These are phyloP conservation scores for Pterophyllum scalare DNA, from an alignment of 2,113 vertebrate genomes.

Conservation along the genomic window DNA sequence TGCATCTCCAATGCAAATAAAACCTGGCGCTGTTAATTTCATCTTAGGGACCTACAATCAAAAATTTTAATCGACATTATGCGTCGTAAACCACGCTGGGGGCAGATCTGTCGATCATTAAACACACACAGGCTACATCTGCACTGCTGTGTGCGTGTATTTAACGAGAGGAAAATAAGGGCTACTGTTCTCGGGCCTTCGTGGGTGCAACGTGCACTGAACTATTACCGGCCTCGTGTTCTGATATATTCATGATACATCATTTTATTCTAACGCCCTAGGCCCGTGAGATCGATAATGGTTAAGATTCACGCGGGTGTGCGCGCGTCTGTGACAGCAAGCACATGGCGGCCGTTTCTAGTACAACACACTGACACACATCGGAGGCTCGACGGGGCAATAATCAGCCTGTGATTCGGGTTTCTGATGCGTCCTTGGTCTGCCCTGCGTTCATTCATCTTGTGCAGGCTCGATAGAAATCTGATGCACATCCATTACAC, in stretches of 20 bases:
- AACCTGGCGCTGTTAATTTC: background rate
- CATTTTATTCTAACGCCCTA: background rate
- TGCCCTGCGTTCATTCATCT: slow-evolving; percentile 52
- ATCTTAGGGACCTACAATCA: slow-evolving; percentile 3
- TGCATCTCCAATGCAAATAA: background rate
- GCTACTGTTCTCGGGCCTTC: background rate
- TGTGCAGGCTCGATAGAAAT: slow-evolving; percentile 51
- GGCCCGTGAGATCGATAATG: background rate
- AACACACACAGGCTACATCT: background rate
- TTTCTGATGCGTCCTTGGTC: slow-evolving; percentile 39
- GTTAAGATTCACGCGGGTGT: slow-evolving; percentile 4
- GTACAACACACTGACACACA: slow-evolving; percentile 78
- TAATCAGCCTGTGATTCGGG: slow-evolving; percentile 23
- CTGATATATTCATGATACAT: background rate
- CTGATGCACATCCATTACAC: slow-evolving; percentile 63
- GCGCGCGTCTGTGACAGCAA: slow-evolving; percentile 61
- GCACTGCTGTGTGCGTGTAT: background rate
- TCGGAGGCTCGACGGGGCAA: slow-evolving; percentile 51
- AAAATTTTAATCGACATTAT: slow-evolving; percentile 6
- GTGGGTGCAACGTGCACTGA: background rate
- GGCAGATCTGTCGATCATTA: slow-evolving; percentile 30
- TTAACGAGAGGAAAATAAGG: background rate
- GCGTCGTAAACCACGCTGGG: slow-evolving; percentile 51
- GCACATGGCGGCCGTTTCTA: slow-evolving; percentile 75
- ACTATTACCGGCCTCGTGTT: background rate